Percentiles rank a stretch among this genome's conserved stretches.
Conservation (phyloP, 2,888 invertebrate genomes). For the Nymphalis c-album region DNA sequence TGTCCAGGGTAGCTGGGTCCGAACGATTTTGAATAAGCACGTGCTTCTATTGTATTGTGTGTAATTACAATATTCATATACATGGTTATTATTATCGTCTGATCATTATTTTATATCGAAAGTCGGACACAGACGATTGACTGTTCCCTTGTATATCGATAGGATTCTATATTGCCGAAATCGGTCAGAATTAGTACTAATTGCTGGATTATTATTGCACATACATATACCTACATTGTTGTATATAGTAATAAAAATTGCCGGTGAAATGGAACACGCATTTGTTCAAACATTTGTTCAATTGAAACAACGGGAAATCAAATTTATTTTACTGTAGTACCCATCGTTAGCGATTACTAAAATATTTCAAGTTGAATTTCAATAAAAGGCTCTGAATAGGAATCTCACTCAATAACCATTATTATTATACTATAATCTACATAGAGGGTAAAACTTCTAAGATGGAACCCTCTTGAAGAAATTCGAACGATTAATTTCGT, state of each 20-base stretch:
- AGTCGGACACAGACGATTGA: background rate
- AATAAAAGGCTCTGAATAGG: background rate
- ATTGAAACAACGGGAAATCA: no score
- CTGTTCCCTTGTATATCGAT: no score
- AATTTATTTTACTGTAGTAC: no score
- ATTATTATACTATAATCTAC: constrained; percentile 20
- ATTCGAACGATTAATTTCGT: constrained; percentile 35
- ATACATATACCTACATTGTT: no score
- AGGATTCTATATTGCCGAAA: no score
- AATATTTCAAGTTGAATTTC: background rate
- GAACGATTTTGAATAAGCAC: constrained; percentile 25
- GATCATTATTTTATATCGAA: background rate
- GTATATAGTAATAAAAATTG: no score
- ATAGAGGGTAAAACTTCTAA: constrained; percentile 22
- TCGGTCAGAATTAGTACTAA: no score
- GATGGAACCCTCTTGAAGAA: constrained; percentile 22
- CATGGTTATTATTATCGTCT: background rate
- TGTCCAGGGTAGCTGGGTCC: constrained; percentile 49
- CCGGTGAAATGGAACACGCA: no score
- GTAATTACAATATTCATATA: constrained; percentile 1
- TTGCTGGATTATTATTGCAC: no score
- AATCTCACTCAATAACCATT: constrained; percentile 12
- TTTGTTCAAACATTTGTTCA: no score
- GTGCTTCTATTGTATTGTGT: background rate
- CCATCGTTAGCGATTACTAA: no score